Base-by-base conservation (phyloP, 2,888 invertebrate species). In the Chironomus tentans region DNA sequence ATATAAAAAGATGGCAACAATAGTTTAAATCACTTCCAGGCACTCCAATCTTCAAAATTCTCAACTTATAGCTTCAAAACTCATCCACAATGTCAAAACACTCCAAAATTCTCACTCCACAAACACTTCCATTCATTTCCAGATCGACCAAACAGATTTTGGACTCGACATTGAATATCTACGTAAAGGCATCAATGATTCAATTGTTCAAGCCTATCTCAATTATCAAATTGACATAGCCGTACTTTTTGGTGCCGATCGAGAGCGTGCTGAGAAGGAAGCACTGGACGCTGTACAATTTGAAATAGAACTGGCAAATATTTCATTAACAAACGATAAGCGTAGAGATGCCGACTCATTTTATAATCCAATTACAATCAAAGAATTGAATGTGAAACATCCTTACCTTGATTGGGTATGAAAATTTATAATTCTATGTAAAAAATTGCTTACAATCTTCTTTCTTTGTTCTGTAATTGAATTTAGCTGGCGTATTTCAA, bases 331-430 rank as follows among this genome's bases (percentile, higher is more conserved):
- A 4, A 89, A 91, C 79, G 97, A 97, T 82, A 92, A 97, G 84
- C 88, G 97, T 68, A 89, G 97, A 78, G 95, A 97, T 82, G 94
- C 94, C 7, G 92, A 93, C 4, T 91, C 91, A 78, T 86, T 97
- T 18, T 97, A 97, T 86, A 96, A 97, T 81, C 92, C 94, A 6
- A 94, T 94, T 90, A 92, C 92, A 0, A 85, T 97, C n/a, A 83
- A 84, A 1, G 88, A 96, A 79, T 83, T 98, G 61, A 89, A 93
- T 80, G 80, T 85, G 65, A 90, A 89, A 79, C 95, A 91, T 85
- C 90, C 91, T 0, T 90, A 83, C 77, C 81, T 84, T 1, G 78
- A 81, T 24, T 84, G 84, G 84, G 82, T 90, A 12, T 22, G 50
- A 71, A 22, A 38, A 38, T 38, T 38, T 10, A 2, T 38, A 38